Conservation (phyloP, 1,140 invertebrate genomes). For the Eurosta solidaginis region DNA sequence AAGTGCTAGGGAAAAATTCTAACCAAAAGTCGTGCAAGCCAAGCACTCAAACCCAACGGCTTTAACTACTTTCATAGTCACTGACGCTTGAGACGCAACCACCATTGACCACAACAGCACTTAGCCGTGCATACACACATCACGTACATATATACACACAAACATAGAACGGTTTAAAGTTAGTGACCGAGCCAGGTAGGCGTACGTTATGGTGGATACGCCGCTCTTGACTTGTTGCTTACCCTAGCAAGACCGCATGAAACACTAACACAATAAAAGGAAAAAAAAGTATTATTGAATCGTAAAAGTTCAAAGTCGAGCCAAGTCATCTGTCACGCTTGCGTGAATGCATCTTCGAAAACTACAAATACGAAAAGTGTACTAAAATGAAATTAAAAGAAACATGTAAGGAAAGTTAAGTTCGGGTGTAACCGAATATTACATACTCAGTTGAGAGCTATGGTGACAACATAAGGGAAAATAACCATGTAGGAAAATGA, state of each 20-base stretch:
- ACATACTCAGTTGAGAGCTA: too few species aligned
- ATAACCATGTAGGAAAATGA: too few species aligned
- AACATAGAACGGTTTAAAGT: too few species aligned
- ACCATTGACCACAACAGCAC: neutral
- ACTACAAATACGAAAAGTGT: neutral
- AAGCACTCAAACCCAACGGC: neutral
- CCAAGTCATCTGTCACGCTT: slow-evolving; percentile 22
- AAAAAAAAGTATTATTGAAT: slow-evolving; percentile 24
- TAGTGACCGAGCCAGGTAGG: neutral
- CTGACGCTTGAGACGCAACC: neutral
- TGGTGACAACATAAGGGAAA: too few species aligned
- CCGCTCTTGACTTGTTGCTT: neutral
- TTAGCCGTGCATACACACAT: neutral
- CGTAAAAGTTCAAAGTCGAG: slow-evolving; percentile 25
- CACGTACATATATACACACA: neutral
- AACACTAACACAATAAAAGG: neutral
- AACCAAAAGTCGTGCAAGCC: neutral
- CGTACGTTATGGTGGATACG: neutral
- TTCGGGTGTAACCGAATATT: too few species aligned
- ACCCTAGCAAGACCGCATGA: neutral
- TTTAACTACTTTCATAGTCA: neutral
- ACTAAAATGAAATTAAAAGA: neutral
- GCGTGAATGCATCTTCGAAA: neutral
- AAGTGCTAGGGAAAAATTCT: neutral
- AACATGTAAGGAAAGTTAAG: too few species aligned